Base-by-base conservation (phyloP, 2,888 invertebrate genomes). In the Sacculina carcini region DNA sequence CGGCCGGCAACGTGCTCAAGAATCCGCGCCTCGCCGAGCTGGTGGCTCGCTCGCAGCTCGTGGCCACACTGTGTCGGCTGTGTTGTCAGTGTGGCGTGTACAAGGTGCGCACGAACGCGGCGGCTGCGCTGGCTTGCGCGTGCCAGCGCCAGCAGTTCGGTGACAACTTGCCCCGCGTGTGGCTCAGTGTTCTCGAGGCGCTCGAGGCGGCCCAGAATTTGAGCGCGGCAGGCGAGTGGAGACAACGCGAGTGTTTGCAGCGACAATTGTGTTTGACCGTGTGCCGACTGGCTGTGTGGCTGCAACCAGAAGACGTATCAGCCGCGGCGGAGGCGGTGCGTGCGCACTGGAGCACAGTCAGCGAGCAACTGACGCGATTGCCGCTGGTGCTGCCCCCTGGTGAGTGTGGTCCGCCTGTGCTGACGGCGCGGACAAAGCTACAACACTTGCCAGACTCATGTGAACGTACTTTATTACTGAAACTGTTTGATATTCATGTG, bases 31-130 rank as follows among this genome's bases (percentile, higher is more conserved):
- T 71, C 46, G 60, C 63, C 28, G 60, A 65, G 54, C 61, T 65
- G 9, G 60, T 63, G 16, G 56, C 63, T 14, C 73, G 74, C 77
- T 67, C 65, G 29, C 65, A 72, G 57, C 73, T 83, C 0, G 78
- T 80, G 58, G 67, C 72, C 14, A 71, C 72, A 12, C 58, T 86
- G 5, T 74, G 74, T 55, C 69, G 70, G 16, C 65, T 83, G 19
- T 74, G 81, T 0, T 72, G 75, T 48, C 73, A 75, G 54, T 82
- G 79, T 63, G 73, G 75, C 52, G 87, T 87, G 64, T 79, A 86
- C 58, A 89, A 89, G 70, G 89, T 89, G 6, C 76, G 87, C 29
- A 85, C 83, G 53, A 86, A 81, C 65, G 86, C 86, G 3, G 79
- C 82, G 1, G 69, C 74, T 52, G 84, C 86, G 1, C 63, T 89